Base-by-base conservation (phyloP, 2,113 vertebrate genomes). In the Vulpes ferrilata region DNA sequence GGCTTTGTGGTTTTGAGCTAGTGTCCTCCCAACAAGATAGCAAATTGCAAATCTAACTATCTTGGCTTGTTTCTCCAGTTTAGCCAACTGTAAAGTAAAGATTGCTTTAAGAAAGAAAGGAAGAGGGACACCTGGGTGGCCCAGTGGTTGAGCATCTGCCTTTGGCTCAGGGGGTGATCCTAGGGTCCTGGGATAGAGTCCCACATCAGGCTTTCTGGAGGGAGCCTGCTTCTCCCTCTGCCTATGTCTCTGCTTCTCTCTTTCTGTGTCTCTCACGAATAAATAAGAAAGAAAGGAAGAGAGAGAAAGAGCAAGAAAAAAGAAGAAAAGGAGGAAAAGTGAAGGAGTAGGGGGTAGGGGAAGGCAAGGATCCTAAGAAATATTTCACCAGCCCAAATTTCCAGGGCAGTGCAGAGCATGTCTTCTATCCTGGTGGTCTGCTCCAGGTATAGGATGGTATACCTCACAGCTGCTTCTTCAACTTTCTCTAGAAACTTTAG, bases 1-100 rank as follows among this genome's bases (percentile, higher is more conserved):
- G 97, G 88, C 98, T 97, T 3, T 1, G 83, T 96, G 95, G 97
- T 96, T 98, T 92, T 74, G 78, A 98, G 95, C 81, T 82, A 88
- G 88, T 95, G 85, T 80, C 95, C 90, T 93, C 95, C n/a, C 27
- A 59, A 73, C 27, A 73, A 73, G 79, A 90, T 0, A 57, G 90
- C 90, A 90, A 3, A 3, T 32, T 0, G 0, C 87, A 88, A 0
- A 0, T 48, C 0, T 0, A 38, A 10, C 84, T 51, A 19, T 76
- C 96, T 89, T 32, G 82, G 84, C 74, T 69, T 0, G 0, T 30
- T 19, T 87, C n/a, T 88, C 48, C 32, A 51, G 8, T 65, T 48
- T 57, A 69, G 30, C 64, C 69, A 74, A 67, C 3, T 51, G 15
- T 19, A 27, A 95, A 16, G 65, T 57, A 57, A 78, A 43, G 2